These are phyloP conservation scores for Hippotragus niger DNA, from an alignment of 2,113 vertebrate species.

Conservation along the genomic window DNA sequence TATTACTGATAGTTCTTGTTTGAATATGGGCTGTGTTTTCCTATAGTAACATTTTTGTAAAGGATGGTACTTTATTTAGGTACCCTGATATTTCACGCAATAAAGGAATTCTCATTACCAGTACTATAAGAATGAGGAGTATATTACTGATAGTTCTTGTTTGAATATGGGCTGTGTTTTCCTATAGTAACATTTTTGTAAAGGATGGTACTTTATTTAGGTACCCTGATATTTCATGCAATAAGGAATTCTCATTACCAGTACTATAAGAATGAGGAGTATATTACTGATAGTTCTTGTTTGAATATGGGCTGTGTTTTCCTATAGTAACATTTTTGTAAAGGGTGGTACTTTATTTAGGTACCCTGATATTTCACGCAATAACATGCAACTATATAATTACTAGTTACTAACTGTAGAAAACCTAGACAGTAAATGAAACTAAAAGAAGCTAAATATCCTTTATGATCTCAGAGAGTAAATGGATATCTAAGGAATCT, in stretches of 20 bases:
- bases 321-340: not conserved
- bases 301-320: not conserved
- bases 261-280: not conserved
- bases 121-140: not conserved
- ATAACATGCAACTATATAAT: not conserved
- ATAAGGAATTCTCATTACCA: not conserved
- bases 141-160: not conserved
- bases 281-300: not conserved
- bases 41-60: not conserved
- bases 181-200: not conserved
- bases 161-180: not conserved
- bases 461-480: not conserved
- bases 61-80: not conserved
- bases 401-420: not conserved
- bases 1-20: not conserved
- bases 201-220: not conserved
- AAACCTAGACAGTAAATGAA: not conserved
- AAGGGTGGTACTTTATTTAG: not conserved
- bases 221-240: not conserved
- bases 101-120: conserved; percentile 7
- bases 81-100: not conserved
- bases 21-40: not conserved
- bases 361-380: not conserved
- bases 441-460: conserved; percentile 8
- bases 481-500: not conserved